phyloP scores from a whole-genome alignment of 1,140 invertebrate species.

The Euwallacea similis region DNA sequence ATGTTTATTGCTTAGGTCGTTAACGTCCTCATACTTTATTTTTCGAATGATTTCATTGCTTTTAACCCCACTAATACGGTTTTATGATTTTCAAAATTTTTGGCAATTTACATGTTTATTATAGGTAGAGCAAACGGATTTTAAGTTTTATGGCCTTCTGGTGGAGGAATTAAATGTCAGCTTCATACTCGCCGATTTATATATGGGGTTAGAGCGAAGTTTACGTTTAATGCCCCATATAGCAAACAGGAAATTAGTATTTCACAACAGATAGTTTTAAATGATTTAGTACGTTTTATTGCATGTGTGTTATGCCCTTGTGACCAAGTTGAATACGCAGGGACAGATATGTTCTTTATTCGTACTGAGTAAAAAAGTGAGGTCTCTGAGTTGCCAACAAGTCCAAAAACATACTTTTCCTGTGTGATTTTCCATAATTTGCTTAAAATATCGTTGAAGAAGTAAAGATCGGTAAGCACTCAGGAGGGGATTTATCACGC shows the following conservation, averaged over 20 bases:
- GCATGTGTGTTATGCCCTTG: too few species aligned
- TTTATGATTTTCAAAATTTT: constrained; percentile 32
- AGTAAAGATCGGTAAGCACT: too few species aligned
- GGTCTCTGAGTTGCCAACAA: too few species aligned
- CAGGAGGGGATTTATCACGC: too few species aligned
- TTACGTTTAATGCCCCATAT: too few species aligned
- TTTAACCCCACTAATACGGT: constrained; percentile 32
- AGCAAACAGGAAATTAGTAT: not conserved
- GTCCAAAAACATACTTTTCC: too few species aligned
- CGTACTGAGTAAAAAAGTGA: too few species aligned
- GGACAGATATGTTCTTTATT: too few species aligned
- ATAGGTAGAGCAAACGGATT: constrained; percentile 18
- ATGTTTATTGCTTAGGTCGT: constrained; percentile 33
- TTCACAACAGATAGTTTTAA: not conserved
- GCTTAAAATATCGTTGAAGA: too few species aligned
- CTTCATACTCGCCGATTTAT: not conserved
- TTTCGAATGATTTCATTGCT: constrained; percentile 30
- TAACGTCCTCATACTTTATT: constrained; percentile 31
- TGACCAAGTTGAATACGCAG: too few species aligned
- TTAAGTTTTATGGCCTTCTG: constrained; percentile 22
- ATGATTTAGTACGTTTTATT: too few species aligned
- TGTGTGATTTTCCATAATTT: too few species aligned
- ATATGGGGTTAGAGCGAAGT: not conserved
- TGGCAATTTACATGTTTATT: constrained; percentile 16
- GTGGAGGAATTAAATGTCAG: constrained; percentile 9